Evolutionary conservation across 1,140 invertebrate species (phyloP).

Genomic region (Bradynema listronoti): DNA sequence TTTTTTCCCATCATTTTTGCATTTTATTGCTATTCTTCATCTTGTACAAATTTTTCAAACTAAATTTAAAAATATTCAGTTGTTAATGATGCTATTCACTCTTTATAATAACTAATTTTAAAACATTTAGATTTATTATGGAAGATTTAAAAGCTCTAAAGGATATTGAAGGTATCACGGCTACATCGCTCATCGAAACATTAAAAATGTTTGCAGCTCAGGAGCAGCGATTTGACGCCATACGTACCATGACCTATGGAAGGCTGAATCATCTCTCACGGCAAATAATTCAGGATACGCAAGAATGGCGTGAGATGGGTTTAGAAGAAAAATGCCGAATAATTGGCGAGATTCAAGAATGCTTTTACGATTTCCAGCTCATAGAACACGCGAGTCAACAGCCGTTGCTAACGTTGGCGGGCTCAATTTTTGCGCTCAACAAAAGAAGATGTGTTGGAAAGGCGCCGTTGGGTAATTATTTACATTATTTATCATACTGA

Average conservation of each 20-base stretch:
- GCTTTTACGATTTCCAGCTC: constrained; percentile 14
- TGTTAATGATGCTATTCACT: too few relatives aligned
- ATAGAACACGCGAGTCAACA: constrained; percentile 10
- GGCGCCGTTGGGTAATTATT: not conserved
- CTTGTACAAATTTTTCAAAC: too few relatives aligned
- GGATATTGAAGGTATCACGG: too few relatives aligned
- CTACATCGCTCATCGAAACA: not conserved
- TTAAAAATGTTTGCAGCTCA: constrained; percentile 5
- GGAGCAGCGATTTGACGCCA: constrained; percentile 1
- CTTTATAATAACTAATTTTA: too few relatives aligned
- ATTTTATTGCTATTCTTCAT: too few relatives aligned
- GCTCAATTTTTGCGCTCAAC: constrained; percentile 9
- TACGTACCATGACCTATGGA: not conserved
- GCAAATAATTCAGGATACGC: not conserved
- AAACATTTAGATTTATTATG: too few relatives aligned
- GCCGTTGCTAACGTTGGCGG: constrained; percentile 4
- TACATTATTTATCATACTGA: too few relatives aligned
- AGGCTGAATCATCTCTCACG: not conserved
- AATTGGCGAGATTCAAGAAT: constrained; percentile 8
- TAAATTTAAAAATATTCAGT: too few relatives aligned
- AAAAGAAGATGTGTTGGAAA: constrained; percentile 1
- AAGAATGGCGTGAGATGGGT: not conserved
- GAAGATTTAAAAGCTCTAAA: too few relatives aligned
- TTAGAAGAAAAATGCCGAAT: not conserved
- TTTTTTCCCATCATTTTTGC: too few relatives aligned